Percentiles rank a stretch among this genome's conserved stretches.
Evolutionary conservation across 2,888 invertebrate genomes (phyloP).

Genomic region (Clunio marinus): DNA sequence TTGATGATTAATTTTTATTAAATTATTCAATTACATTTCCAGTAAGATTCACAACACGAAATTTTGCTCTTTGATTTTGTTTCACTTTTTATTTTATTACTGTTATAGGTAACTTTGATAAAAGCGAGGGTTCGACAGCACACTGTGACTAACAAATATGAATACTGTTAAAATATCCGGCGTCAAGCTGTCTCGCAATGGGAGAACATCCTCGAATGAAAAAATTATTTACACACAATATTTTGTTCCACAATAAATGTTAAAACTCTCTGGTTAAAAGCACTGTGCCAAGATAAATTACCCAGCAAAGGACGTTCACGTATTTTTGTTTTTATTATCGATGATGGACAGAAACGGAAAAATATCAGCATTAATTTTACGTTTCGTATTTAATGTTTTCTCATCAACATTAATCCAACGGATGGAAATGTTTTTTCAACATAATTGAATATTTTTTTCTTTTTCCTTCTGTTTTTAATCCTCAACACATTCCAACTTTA

Average conservation of each 20-base stretch:
- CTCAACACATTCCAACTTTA: background rate
- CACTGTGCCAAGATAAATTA: background rate
- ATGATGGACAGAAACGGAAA: background rate
- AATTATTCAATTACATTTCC: no score
- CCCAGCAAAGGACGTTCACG: background rate
- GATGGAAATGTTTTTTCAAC: background rate
- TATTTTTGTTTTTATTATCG: background rate
- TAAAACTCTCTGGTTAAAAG: background rate
- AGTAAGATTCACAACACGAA: no score
- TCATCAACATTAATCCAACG: background rate
- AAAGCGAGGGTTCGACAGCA: background rate
- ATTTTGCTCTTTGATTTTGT: no score
- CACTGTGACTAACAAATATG: conserved; percentile 35
- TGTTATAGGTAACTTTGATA: background rate
- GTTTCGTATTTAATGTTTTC: background rate
- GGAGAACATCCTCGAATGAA: conserved; percentile 15
- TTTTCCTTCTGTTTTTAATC: background rate
- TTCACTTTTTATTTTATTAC: background rate
- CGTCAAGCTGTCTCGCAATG: conserved; percentile 37
- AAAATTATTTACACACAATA: conserved; percentile 34
- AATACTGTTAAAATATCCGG: conserved; percentile 36
- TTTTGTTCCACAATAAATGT: background rate
- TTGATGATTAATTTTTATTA: no score
- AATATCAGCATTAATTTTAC: background rate
- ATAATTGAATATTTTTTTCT: background rate